Conservation (phyloP, 2,113 vertebrate genomes). For the Callospermophilus lateralis region DNA sequence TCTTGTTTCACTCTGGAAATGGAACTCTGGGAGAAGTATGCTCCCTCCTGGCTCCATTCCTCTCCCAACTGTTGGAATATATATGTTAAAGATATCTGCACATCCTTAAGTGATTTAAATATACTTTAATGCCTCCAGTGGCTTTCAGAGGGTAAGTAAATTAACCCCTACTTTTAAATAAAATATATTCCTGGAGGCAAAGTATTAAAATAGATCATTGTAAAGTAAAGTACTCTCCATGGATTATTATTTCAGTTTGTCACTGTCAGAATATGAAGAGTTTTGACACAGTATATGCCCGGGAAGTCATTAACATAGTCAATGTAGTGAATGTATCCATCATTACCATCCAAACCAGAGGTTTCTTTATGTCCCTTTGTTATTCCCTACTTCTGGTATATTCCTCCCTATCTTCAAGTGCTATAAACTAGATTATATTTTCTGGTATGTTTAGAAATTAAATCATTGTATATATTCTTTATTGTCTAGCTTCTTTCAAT, state of each 20-base stretch:
- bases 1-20: conserved; percentile 20
- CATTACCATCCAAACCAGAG: not conserved
- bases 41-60: not conserved
- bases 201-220: not conserved
- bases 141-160: conserved; percentile 29
- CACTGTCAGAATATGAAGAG: not conserved
- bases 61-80: not conserved
- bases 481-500: not conserved
- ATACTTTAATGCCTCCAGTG: not conserved
- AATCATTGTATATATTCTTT: not conserved
- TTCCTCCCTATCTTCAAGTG: not conserved
- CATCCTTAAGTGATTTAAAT: not conserved
- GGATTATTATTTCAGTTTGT: conserved; percentile 28
- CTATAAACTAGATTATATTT: conserved; percentile 47
- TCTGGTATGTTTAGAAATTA: conserved; percentile 20
- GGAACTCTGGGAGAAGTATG: not conserved
- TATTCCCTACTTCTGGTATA: not conserved
- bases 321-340: not conserved
- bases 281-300: not conserved
- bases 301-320: not conserved
- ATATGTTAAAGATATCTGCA: not conserved
- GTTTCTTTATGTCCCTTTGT: not conserved
- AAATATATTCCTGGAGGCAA: not conserved
- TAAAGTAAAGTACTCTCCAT: not conserved
- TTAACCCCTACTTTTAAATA: conserved; percentile 51